Evolutionary conservation across 2,113 vertebrate genomes (phyloP).

Genomic region (Ondatra zibethicus): DNA sequence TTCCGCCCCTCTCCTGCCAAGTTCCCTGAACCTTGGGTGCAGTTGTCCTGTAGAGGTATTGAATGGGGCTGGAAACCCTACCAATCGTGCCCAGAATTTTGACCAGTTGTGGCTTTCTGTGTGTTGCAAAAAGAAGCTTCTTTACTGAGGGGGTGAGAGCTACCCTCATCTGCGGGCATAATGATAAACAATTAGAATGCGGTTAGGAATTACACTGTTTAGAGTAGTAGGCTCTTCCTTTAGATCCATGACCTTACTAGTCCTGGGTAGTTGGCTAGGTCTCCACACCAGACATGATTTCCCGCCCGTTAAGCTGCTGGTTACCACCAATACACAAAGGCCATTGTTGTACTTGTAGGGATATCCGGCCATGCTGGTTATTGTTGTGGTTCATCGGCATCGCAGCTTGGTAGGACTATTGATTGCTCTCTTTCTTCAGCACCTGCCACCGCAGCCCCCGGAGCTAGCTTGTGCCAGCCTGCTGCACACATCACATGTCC

Average conservation of each 20-base stretch:
- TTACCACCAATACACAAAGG: background rate
- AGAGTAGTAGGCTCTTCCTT: background rate
- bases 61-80: background rate
- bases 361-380: background rate
- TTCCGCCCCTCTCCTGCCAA: background rate
- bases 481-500: background rate
- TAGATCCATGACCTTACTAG: background rate
- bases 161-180: background rate
- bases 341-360: background rate
- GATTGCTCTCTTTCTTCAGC: background rate
- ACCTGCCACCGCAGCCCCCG: background rate
- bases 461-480: background rate
- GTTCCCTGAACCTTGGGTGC: background rate
- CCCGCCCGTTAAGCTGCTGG: background rate
- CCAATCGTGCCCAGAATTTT: background rate
- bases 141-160: background rate
- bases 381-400: background rate
- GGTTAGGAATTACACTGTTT: background rate
- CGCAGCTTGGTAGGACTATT: background rate
- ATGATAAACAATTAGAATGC: background rate
- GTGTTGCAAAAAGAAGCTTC: background rate
- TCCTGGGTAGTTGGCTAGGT: background rate
- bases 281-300: background rate
- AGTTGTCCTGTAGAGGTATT: background rate
- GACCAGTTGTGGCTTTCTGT: background rate